Conservation (phyloP, 2,797 vertebrate species). For the Fistularia commersonii region DNA sequence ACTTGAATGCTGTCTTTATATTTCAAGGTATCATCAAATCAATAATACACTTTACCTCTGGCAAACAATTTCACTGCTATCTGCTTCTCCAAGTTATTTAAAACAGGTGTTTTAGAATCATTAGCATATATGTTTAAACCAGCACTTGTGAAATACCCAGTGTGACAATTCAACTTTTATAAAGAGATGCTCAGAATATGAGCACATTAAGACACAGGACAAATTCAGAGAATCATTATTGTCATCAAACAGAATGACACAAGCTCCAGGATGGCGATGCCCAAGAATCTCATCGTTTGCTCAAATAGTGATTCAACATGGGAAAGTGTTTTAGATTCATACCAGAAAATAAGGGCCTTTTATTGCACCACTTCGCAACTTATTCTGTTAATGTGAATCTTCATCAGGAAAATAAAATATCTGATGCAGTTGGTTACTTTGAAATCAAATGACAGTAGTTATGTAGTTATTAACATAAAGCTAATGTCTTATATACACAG, state of each 20-base stretch:
- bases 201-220: conserved; percentile 42
- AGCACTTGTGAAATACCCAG: conserved; percentile 68
- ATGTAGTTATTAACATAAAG: conserved; percentile 31
- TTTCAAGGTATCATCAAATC: no score
- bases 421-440: conserved; percentile 8
- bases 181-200: not conserved
- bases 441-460: conserved; percentile 25
- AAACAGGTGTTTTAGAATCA: conserved; percentile 22
- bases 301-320: no score
- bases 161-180: conserved; percentile 56
- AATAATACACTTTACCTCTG: not conserved
- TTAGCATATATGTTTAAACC: conserved; percentile 36
- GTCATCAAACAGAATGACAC: conserved; percentile 26
- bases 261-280: conserved; percentile 12
- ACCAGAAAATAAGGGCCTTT: conserved; percentile 15
- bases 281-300: not conserved
- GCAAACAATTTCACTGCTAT: conserved; percentile 1
- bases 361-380: conserved; percentile 24
- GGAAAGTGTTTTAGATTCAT: no score
- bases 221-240: conserved; percentile 4
- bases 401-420: conserved; percentile 22
- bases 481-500: conserved; percentile 51
- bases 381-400: conserved; percentile 28
- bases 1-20: no score
- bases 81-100: conserved; percentile 9